Base-by-base conservation (phyloP, 2,888 invertebrate species). In the Quadriops clusia region DNA sequence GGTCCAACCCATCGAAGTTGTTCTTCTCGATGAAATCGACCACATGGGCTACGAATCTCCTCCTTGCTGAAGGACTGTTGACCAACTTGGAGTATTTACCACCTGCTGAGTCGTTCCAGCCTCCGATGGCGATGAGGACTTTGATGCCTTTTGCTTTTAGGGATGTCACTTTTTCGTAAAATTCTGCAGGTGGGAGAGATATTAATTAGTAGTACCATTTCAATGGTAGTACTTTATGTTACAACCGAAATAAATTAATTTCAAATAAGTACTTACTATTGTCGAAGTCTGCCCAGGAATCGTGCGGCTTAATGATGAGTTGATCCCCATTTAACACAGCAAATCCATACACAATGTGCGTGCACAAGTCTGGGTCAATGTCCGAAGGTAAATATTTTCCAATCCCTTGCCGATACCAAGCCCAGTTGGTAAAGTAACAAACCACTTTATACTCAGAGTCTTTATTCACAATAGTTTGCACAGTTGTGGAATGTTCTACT, bases 341-440 rank as follows among this genome's bases (percentile, higher is more conserved):
- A 53, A 91, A 93, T 0, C 90, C 90, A 49, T 91, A 93, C 8
- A 93, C 77, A 32, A 93, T 76, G 52, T 94, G 93, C 0, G 91
- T 86, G 50, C 93, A 94, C 5, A 91, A 68, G 24, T 81, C 73
- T 1, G 82, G 70, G 51, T 90, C 83, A 25, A 91, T 84, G 49
- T 90, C 77, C 37, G 74, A 76, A 0, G 89, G 89, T 9, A 83
- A 58, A 50, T 72, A 89, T 58, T 84, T 85, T 11, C 85, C 87
- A 34, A 73, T 67, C 1, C 77, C 79, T 47, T 83, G 84, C 41
- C 87, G 75, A 59, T 90, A 90, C 86, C 87, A 90, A 14, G 90
- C 86, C 90, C 90, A 91, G 52, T 90, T 90, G 0, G 89, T 89
- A 55, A 87, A 90, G 53, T 90, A 90, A 49, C 90, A 90, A 3